Evolutionary conservation across 2,888 invertebrate species (phyloP).

Genomic region (Drosophila recens): DNA sequence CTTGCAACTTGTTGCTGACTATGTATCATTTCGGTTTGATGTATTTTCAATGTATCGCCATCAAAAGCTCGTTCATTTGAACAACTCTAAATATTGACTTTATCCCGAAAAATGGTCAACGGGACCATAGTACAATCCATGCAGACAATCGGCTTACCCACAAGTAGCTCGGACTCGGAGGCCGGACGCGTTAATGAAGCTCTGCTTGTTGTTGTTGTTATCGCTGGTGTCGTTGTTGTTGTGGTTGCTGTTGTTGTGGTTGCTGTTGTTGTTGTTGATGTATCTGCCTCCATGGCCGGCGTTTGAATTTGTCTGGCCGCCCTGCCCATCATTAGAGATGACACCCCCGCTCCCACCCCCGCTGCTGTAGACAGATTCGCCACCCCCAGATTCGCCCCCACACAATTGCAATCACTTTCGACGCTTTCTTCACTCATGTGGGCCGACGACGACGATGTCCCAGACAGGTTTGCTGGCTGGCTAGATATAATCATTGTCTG

Average conservation of each 20-base stretch:
- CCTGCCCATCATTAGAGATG: constrained; percentile 41
- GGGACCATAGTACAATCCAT: constrained; percentile 2
- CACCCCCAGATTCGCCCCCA: constrained; percentile 5
- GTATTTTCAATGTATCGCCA: too few relatives aligned
- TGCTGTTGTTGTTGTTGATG: constrained; percentile 27
- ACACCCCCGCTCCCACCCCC: constrained; percentile 21
- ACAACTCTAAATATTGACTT: too few relatives aligned
- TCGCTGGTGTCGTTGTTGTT: constrained; percentile 21
- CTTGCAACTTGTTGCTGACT: too few relatives aligned
- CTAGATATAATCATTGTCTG: constrained; percentile 66
- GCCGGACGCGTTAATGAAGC: constrained; percentile 78
- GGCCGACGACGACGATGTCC: constrained; percentile 41
- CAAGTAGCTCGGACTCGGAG: constrained; percentile 71
- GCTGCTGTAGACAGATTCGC: not conserved
- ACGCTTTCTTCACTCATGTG: constrained; percentile 62
- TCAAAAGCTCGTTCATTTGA: too few relatives aligned
- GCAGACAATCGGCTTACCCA: constrained; percentile 67
- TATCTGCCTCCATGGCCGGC: constrained; percentile 37
- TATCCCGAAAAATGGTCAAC: too few relatives aligned
- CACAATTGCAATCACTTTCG: constrained; percentile 60
- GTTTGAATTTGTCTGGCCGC: constrained; percentile 44
- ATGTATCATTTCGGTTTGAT: too few relatives aligned
- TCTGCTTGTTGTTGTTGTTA: constrained; percentile 53
- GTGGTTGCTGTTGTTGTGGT: constrained; percentile 21
- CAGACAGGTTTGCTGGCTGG: constrained; percentile 66